These are phyloP conservation scores for Alsophila aescularia DNA, from an alignment of 2,888 invertebrate genomes.

Conservation along the genomic window DNA sequence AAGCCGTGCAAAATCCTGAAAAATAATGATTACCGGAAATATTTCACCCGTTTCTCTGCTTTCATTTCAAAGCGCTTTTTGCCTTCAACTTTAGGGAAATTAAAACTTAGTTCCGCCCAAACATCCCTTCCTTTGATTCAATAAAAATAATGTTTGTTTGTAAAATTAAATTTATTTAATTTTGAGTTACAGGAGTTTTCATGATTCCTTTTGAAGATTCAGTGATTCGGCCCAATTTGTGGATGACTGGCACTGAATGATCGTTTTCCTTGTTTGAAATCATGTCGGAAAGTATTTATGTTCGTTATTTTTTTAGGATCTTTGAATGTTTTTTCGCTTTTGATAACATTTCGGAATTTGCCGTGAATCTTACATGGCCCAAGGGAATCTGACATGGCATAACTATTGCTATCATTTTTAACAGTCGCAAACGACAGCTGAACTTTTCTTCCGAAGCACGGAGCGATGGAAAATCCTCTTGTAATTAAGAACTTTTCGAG, in stretches of 20 bases:
- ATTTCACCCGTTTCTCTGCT: not conserved
- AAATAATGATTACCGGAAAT: no score
- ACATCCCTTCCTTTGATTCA: constrained; percentile 8
- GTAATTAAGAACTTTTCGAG: no score
- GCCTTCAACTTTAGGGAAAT: not conserved
- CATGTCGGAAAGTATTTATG: not conserved
- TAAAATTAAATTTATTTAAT: constrained; percentile 1
- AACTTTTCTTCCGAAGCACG: no score
- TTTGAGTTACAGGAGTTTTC: not conserved
- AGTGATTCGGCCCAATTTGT: constrained; percentile 11
- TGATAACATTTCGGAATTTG: no score
- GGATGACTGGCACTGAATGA: not conserved
- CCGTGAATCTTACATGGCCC: no score
- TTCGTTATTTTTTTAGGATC: no score
- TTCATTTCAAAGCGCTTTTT: not conserved
- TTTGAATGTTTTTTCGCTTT: no score
- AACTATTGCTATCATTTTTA: no score
- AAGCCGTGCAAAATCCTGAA: no score
- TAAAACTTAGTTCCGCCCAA: not conserved
- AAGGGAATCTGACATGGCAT: no score
- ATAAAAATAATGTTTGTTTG: constrained; percentile 3
- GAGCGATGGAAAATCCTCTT: no score
- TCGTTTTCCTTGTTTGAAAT: not conserved
- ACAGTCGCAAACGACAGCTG: no score
- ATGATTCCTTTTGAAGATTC: not conserved